phyloP scores from a whole-genome alignment of 2,113 vertebrate species.

The Tragelaphus buxtoni region DNA sequence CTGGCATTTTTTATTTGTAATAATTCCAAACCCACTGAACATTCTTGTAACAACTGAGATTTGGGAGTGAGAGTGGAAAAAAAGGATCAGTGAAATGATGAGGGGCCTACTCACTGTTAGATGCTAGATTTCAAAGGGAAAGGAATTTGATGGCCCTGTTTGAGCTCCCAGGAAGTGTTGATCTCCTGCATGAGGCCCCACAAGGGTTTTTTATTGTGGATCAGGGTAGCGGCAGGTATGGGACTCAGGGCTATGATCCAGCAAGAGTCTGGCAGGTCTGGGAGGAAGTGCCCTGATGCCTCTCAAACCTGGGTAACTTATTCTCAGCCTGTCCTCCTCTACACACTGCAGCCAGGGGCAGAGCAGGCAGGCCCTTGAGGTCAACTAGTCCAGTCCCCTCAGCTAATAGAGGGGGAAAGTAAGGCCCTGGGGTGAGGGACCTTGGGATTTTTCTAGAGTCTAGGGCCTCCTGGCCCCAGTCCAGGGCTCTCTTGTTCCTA shows the following conservation, averaged over 20 bases:
- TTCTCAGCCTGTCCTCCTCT: background rate
- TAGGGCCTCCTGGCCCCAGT: background rate
- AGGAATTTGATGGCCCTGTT: background rate
- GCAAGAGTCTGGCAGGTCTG: background rate
- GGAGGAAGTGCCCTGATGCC: background rate
- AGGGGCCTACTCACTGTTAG: background rate
- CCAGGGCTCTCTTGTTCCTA: background rate
- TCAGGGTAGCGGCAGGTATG: background rate
- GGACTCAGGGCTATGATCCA: background rate
- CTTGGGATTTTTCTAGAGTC: background rate
- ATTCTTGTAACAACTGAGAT: constrained; percentile 56
- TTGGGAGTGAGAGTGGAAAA: background rate
- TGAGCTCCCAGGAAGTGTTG: background rate
- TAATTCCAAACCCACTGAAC: constrained; percentile 63
- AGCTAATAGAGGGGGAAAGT: background rate
- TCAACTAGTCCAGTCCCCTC: background rate
- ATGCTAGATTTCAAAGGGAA: constrained; percentile 36
- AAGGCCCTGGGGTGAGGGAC: background rate
- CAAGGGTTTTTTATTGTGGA: background rate
- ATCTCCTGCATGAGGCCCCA: background rate
- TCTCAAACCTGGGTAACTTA: background rate
- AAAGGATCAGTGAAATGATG: background rate
- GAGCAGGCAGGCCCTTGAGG: background rate
- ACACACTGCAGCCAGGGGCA: background rate
- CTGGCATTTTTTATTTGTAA: constrained; percentile 65